Evolutionary conservation across 2,113 vertebrate species (phyloP), one percentile per base, ranked within the genome.

Genomic region (Silurus meridionalis): DNA sequence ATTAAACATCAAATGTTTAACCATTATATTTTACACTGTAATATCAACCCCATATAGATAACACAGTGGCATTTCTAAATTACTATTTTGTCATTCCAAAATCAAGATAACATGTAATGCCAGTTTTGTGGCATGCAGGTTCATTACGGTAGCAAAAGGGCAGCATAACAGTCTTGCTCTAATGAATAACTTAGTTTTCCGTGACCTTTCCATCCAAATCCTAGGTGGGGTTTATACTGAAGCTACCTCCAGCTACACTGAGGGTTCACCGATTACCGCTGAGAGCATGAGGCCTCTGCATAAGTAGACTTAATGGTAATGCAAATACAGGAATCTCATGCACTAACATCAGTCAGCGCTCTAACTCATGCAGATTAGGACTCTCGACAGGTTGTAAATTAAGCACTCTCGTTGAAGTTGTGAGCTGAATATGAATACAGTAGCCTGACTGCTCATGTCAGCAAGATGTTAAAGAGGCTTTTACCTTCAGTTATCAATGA

Each of bases 391-490:
- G n/a, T 74, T 63, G 79, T 37, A 85, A 79, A 86, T 61, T 19
- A 57, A 72, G 15, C 11, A 5, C 17, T 81, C 25, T 69, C 8
- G 0, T 69, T 46, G 58, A 58, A 58, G 10, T 23, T 80, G 37
- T 52, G 85, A 85, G 84, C 52, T 48, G 63, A 86, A 50, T 77
- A 78, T 52, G 53, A 72, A 82, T 53, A 71, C 55, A 52, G n/a
- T 71, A 66, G 72, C 21, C 50, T 37, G 55, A 80, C 4, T 17
- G 67, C 15, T 25, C 14, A 2, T 64, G 75, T 64, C 50, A 28
- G 13, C 37, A 13, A 9, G 7, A 74, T n/a, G 53, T 13, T 66
- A 25, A 80, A 80, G 53, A 66, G 25, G 9, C 21, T 25, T 63
- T 21, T 21, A 37, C 63, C 10, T 37, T 83, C 77, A 19, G 53